A percentile compares a stretch with the other conserved stretches of the same genome.
phyloP scores from a whole-genome alignment of 2,888 invertebrate genomes.

The Dynastes tityus region DNA sequence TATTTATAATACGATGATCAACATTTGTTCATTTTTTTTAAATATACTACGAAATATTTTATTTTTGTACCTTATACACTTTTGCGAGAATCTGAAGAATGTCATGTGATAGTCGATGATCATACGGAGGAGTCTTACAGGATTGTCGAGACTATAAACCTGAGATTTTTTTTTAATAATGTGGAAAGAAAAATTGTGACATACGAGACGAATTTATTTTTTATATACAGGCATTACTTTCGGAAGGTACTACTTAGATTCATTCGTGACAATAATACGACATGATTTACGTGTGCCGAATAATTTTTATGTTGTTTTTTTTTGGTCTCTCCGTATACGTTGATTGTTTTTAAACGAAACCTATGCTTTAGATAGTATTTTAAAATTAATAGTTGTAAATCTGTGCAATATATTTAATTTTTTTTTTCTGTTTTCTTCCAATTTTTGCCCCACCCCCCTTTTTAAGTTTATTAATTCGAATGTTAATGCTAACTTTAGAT shows the following conservation, averaged over 20 bases:
- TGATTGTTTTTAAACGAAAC: background rate
- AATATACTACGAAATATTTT: background rate
- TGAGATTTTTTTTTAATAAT: background rate
- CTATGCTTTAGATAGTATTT: constrained; percentile 1
- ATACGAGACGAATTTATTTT: background rate
- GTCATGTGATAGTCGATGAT: no score
- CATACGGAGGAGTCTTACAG: no score
- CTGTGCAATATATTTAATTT: constrained; percentile 31
- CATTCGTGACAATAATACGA: background rate
- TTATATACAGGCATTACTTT: background rate
- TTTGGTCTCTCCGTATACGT: background rate
- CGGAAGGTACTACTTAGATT: background rate
- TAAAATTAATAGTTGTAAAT: constrained; percentile 18
- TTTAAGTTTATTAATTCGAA: background rate
- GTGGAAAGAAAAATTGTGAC: no score
- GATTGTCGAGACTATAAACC: no score
- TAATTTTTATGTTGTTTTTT: constrained; percentile 19
- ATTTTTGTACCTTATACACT: constrained; percentile 5
- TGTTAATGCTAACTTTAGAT: constrained; percentile 18
- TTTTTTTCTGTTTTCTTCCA: background rate
- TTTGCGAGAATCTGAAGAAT: background rate
- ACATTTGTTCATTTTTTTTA: background rate
- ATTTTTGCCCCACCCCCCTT: background rate
- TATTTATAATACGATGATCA: background rate
- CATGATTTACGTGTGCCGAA: constrained; percentile 1